A percentile compares a stretch with the other conserved stretches of the same genome.
phyloP scores from a whole-genome alignment of 1,140 invertebrate species.

The Pseudomyrmex sp. region DNA sequence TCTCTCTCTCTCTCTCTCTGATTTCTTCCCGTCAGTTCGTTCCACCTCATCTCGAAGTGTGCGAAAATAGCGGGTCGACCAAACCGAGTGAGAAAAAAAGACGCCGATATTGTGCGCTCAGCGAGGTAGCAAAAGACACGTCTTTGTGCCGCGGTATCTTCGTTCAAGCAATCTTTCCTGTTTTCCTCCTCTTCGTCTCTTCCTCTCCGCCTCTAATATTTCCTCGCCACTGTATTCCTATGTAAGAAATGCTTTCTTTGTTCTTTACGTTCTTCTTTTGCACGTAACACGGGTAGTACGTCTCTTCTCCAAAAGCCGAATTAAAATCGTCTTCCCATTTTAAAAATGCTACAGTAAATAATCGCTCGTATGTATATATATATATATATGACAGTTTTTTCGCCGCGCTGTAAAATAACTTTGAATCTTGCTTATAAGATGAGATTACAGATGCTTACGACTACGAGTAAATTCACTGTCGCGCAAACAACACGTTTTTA shows the following conservation, averaged over 20 bases:
- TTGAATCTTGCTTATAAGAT: not conserved
- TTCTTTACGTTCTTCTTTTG: slow-evolving; percentile 19
- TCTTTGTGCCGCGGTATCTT: slow-evolving; percentile 49
- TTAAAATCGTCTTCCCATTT: slow-evolving; percentile 32
- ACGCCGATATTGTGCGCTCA: slow-evolving; percentile 39
- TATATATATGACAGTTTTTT: too few relatives aligned
- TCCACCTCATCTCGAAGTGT: slow-evolving; percentile 9
- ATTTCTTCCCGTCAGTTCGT: not conserved
- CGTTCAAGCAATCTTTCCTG: slow-evolving; percentile 58
- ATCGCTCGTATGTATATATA: not conserved
- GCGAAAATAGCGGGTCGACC: slow-evolving; percentile 42
- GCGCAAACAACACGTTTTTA: not conserved
- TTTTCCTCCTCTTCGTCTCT: slow-evolving; percentile 26
- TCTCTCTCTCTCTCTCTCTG: not conserved
- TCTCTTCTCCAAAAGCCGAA: slow-evolving; percentile 32
- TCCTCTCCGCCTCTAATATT: not conserved
- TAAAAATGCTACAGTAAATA: not conserved
- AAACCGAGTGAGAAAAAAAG: slow-evolving; percentile 24
- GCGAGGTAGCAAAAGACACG: slow-evolving; percentile 54
- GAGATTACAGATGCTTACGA: not conserved
- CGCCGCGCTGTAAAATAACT: too few relatives aligned
- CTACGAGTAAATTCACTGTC: slow-evolving; percentile 22
- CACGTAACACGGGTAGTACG: slow-evolving; percentile 39
- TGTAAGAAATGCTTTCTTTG: slow-evolving; percentile 47
- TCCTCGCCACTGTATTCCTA: slow-evolving; percentile 20